Evolutionary conservation across 2,113 vertebrate species (phyloP), one percentile per base, ranked within the genome.

Genomic region (Alligator sinensis): DNA sequence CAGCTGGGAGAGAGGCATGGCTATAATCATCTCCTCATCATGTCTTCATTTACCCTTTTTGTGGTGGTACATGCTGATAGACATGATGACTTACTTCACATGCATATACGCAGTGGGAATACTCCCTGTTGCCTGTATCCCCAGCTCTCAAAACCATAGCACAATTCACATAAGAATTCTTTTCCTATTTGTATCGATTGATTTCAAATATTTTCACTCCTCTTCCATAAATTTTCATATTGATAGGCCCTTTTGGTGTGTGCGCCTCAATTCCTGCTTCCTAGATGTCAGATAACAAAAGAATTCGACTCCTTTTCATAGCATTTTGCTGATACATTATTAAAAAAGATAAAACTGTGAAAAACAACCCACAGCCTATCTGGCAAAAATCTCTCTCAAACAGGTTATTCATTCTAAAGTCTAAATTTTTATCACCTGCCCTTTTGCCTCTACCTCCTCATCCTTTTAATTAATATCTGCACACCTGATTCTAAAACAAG

Each of bases 401-500:
- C 17, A 68, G 8, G 19, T 68, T 18, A 19, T 28, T 68, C 66
- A 16, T 30, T n/a, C 64, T 66, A n/a, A 16, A 16, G 12, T n/a
- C 66, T 68, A 68, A n/a, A 68, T 16, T 68, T 28, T 68, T 75
- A 58, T 57, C 38, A 24, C 22, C 87, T 59, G 61, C 22, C 77
- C 22, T 62, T 82, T 82, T 92, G 22, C 28, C 30, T 88, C 61
- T 25, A 86, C 10, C 25, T 84, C 66, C 9, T 13, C 5, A 34
- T 27, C 19, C 59, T 6, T 86, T 92, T 57, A 57, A 84, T 77
- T 76, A 54, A 34, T 28, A 86, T 21, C 1, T 0, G 21, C 90
- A 89, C 60, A 90, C 2, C 11, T 17, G 75, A 81, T 91, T 88
- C 77, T 77, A 58, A 92, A 88, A 77, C 74, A 93, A 91, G 38